phyloP scores from a whole-genome alignment of 1,140 invertebrate genomes.

The Rhizoglyphus robini region DNA sequence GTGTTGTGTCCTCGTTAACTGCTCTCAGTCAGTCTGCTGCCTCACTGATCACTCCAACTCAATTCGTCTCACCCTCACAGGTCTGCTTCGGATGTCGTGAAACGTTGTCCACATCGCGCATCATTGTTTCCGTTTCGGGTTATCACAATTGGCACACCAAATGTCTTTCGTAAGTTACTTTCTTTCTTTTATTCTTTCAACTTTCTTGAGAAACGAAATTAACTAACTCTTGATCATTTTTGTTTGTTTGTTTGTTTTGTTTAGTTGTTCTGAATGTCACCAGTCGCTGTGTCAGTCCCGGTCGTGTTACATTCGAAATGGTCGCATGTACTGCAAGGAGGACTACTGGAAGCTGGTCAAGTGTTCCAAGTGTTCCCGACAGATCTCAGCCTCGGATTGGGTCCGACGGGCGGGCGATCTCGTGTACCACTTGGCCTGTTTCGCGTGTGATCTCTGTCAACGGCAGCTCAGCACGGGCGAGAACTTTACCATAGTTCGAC shows the following conservation, averaged over 20 bases:
- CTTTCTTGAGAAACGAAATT: not conserved
- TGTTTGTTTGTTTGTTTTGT: constrained; percentile 7
- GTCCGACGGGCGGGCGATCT: constrained; percentile 80
- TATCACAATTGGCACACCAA: constrained; percentile 21
- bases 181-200: not conserved
- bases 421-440: constrained; percentile 95
- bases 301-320: constrained; percentile 22
- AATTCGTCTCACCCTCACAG: not conserved
- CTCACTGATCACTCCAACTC: too few species aligned
- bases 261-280: constrained; percentile 21
- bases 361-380: constrained; percentile 83
- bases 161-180: constrained; percentile 21
- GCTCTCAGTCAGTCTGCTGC: too few species aligned
- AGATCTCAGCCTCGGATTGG: constrained; percentile 89
- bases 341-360: constrained; percentile 38
- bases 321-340: constrained; percentile 22
- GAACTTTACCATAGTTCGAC: constrained; percentile 76
- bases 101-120: constrained; percentile 15
- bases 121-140: constrained; percentile 20
- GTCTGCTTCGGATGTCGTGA: constrained; percentile 18
- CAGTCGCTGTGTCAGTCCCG: constrained; percentile 15
- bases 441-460: constrained; percentile 93
- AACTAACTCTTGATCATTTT: not conserved
- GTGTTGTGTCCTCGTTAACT: too few species aligned
- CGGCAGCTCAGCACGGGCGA: constrained; percentile 91